Base-by-base conservation (phyloP, 2,113 vertebrate species). In the Mugil cephalus region DNA sequence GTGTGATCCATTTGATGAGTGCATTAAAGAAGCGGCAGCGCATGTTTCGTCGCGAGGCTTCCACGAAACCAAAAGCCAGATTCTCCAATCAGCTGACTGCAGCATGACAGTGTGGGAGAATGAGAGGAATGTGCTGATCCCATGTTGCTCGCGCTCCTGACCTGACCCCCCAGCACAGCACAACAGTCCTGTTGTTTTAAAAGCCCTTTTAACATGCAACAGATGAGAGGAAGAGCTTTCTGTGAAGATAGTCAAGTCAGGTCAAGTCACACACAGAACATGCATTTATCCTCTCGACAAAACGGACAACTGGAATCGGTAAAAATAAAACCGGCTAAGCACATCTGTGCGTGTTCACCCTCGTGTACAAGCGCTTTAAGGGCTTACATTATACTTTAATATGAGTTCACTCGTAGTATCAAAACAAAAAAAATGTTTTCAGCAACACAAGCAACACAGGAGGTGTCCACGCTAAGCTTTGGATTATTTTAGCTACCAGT, bases 71-170 rank as follows among this genome's bases (percentile, higher is more conserved):
- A 77, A 77, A 69, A 61, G 79, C 55, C 74, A 85, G 55, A 62
- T 70, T n/a, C 73, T 74, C 69, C 82, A 82, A 88, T 93, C 92
- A 93, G 90, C 91, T 94, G 92, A 92, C 86, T 88, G 85, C 77
- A 91, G 87, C 86, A 87, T 91, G 93, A 93, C 89, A 83, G 79
- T 85, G 76, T 77, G 73, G 68, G 73, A 80, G 90, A 93, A 93
- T 91, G 79, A 21, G 56, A 85, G 74, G 89, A 94, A 94, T 94
- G 88, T 91, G 91, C 90, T 90, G 89, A 92, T 89, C 82, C 82
- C 71, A 79, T 84, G 82, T 85, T 84, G 77, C 70, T 48, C 9
- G 47, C 45, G 77, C 65, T 82, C 84, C 85, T 88, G 82, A 81
- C 61, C 79, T 52, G 19, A 79, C 61, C 60, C 34, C 65, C 30